A percentile compares a stretch with the other conserved stretches of the same genome.
phyloP scores from a whole-genome alignment of 2,113 vertebrate genomes.

The Rhinichthys klamathensis region DNA sequence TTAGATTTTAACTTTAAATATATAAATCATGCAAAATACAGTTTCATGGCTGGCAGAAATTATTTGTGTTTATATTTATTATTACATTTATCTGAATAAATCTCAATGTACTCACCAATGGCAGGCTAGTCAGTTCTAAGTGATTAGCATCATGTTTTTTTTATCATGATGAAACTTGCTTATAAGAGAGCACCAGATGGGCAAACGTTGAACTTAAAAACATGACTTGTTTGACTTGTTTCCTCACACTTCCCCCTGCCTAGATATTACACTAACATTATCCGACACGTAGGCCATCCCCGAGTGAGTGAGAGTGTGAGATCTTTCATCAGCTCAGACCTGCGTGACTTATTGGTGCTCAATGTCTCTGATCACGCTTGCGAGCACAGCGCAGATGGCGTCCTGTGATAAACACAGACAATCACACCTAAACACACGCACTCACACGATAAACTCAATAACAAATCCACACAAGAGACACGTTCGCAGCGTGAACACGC shows the following conservation, averaged over 20 bases:
- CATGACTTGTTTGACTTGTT: slow-evolving; percentile 3
- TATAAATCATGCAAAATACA: too few relatives aligned
- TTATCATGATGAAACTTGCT: not conserved
- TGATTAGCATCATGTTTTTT: not conserved
- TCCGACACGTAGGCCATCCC: slow-evolving; percentile 14
- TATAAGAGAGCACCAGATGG: not conserved
- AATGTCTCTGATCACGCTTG: slow-evolving; percentile 42
- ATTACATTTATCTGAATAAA: not conserved
- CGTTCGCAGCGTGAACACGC: not conserved
- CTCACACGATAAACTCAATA: slow-evolving; percentile 20
- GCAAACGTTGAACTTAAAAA: slow-evolving; percentile 8
- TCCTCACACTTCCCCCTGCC: slow-evolving; percentile 16
- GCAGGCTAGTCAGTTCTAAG: not conserved
- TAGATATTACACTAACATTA: slow-evolving; percentile 35
- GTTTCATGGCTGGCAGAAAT: not conserved
- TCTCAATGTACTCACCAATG: not conserved
- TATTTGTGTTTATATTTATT: not conserved
- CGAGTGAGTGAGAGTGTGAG: slow-evolving; percentile 6
- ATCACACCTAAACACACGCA: slow-evolving; percentile 21
- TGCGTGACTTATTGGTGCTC: slow-evolving; percentile 42
- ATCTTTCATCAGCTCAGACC: slow-evolving; percentile 33
- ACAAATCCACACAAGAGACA: slow-evolving; percentile 32
- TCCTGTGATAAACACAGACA: slow-evolving; percentile 32
- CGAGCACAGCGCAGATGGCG: slow-evolving; percentile 45
- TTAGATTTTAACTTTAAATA: too few relatives aligned